Conservation (phyloP, 2,888 invertebrate genomes). For the Euclidia mi region DNA sequence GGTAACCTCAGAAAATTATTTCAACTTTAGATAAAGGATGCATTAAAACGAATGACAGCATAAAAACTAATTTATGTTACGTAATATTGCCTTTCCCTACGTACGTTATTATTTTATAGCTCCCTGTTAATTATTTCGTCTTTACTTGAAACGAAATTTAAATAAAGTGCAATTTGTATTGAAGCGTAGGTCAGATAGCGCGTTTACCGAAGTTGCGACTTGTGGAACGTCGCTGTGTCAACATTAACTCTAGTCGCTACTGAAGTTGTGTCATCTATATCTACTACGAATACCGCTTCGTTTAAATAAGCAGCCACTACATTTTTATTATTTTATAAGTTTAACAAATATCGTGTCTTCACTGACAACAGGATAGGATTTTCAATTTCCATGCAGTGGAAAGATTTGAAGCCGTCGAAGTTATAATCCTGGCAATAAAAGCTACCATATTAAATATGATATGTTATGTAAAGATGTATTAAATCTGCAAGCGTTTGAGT, state of each 20-base stretch:
- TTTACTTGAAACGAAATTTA: too few species aligned
- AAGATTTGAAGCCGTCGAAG: neutral
- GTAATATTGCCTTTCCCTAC: slow-evolving; percentile 17
- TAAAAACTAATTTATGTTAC: too few species aligned
- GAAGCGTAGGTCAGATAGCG: too few species aligned
- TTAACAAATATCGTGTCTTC: too few species aligned
- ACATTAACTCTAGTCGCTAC: slow-evolving; percentile 58
- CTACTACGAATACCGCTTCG: slow-evolving; percentile 11
- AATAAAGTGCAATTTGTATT: too few species aligned
- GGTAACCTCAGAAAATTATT: slow-evolving; percentile 2
- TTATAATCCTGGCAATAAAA: slow-evolving; percentile 20
- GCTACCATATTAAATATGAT: slow-evolving; percentile 47
- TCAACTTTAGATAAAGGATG: neutral
- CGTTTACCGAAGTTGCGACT: slow-evolving; percentile 39
- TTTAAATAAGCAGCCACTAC: too few species aligned
- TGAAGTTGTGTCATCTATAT: slow-evolving; percentile 23
- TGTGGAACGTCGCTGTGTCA: slow-evolving; percentile 57
- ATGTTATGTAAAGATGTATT: slow-evolving; percentile 55
- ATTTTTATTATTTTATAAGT: too few species aligned
- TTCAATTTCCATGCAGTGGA: too few species aligned
- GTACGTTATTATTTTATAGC: too few species aligned
- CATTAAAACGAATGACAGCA: too few species aligned
- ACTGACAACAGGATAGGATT: too few species aligned
- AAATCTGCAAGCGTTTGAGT: slow-evolving; percentile 61
- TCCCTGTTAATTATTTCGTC: too few species aligned